Evolutionary conservation across 2,888 invertebrate genomes (phyloP), one percentile per base, ranked within the genome.

Genomic region (Clunio marinus): DNA sequence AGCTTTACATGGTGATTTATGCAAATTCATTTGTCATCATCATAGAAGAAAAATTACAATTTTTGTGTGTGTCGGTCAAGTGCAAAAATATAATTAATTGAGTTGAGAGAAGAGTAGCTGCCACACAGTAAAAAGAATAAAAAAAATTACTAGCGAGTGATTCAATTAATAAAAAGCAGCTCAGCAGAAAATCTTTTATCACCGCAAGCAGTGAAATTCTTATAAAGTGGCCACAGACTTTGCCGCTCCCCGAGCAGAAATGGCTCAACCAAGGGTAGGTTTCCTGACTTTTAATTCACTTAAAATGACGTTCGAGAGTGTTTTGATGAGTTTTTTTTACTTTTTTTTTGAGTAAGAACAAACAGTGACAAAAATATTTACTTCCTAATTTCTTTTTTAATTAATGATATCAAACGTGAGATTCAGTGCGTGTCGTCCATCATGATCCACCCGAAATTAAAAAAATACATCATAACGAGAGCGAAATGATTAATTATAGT

Each of bases 211-310:
- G 55, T 55, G 35, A 66, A 55, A 55, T 57, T 35, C 28, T 68
- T 69, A 66, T 69, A 80, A 79, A 78, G 79, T 79, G 79, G 79
- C 79, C 78, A 75, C 78, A 77, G 79, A 79, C 77, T 75, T 80
- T 76, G 74, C 77, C 76, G 78, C 78, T 78, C 79, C 78, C 75
- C 77, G 79, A 80, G 80, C 79, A 79, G 79, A 79, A 74, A 79
- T 79, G 79, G 79, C 79, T 80, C 79, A 79, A 76, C 80, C 79
- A 75, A 79, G 79, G 79, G 79, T 79, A 75, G 78, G 80, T 62
- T 69, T 66, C 20, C 37, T 45, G 27, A 65, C 58, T 69, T 37
- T 32, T 62, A 60, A 32, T 35, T 60, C 60, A 25, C 60, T 35
- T 35, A 37, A 15, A 15, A 32, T 22, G 15, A 10, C 32, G 59